Base-by-base conservation (phyloP, 2,888 invertebrate genomes). In the Thalpophila matura region DNA sequence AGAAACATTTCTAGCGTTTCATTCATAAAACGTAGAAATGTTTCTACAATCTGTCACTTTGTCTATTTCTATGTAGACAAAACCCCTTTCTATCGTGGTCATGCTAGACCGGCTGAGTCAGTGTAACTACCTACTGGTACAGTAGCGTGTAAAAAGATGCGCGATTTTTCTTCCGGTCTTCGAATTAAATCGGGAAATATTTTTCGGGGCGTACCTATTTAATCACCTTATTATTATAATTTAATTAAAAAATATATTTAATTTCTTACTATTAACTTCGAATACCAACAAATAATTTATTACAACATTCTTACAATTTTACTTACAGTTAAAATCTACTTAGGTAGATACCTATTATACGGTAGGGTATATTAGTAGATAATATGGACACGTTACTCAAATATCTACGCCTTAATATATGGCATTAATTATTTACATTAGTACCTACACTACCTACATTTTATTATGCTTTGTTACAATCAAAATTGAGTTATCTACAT, bases 261-360 rank as follows among this genome's bases (percentile, higher is more conserved):
- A n/a, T 45, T 40, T 49, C 51, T 60, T n/a, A n/a, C n/a, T n/a
- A n/a, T n/a, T n/a, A 53, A 56, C 31, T 50, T 60, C 27, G 9
- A 51, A 51, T 62, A 73, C 22, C 43, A 70, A 77, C 66, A 74
- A 71, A 77, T 77, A 68, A 77, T 67, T 68, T 77, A 77, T 27
- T 58, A 66, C 43, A 57, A 56, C 26, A 64, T 64, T 38, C 9
- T 56, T 64, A 27, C 29, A 27, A 16, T 42, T 47, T 22, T 35
- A 61, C 7, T 12, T 20, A 46, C 22, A 40, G 12, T 10, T 60
- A 67, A 10, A 50, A 33, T 45, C 14, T 24, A 66, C 10, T 49
- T 31, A n/a, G n/a, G n/a, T n/a, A n/a, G n/a, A n/a, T n/a, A n/a
- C n/a, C n/a, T n/a, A n/a, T n/a, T n/a, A n/a, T 27, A n/a, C 2